Base-by-base conservation (phyloP, 53 echinoderm and acorn worm genomes). In the Holothuria scabra region DNA sequence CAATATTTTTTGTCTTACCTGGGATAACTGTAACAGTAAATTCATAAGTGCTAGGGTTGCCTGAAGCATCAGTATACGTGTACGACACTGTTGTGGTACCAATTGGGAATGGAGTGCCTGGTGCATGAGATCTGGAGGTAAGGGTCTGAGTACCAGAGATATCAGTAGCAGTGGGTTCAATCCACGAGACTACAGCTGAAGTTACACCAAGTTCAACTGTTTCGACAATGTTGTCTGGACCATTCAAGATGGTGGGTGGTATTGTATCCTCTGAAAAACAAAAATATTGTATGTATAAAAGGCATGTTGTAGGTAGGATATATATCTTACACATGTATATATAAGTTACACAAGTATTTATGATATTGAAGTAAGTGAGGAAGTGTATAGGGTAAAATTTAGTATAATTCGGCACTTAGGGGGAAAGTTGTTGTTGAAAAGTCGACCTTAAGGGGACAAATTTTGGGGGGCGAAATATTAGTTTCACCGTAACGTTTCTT, bases 181-280 rank as follows among this genome's bases (percentile, higher is more conserved):
- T 4, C 87, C 87, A 87, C 12, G 80, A 48, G 29, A 87, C 81
- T 52, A 62, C 20, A 13, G 28, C 34, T 20, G 31, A n/a, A n/a
- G 71, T 34, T 12, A 69, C 32, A 31, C 72, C 71, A 18, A 34
- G 11, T 31, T 83, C 88, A 12, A 83, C 75, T 30, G 90, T 90
- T 19, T 26, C 66, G 12, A 41, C 26, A 74, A 90, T 87, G 65
- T 83, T 72, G 7, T 10, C 24, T 19, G 91, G 91, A 60, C 94
- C 89, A 84, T 76, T 87, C 48, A 57, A 56, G 24, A 92, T 66
- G 4, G 74, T 66, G 1, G 94, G 94, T 60, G 84, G 87, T 12
- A 84, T 55, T 14, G 80, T 91, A 65, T 94, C 94, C 30, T 81
- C 94, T 94, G 79, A 1, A 13, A 65, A 55, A 16, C 18, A 14